Evolutionary conservation across 1,140 invertebrate species (phyloP).

Genomic region (Trigoniulus corallinus): DNA sequence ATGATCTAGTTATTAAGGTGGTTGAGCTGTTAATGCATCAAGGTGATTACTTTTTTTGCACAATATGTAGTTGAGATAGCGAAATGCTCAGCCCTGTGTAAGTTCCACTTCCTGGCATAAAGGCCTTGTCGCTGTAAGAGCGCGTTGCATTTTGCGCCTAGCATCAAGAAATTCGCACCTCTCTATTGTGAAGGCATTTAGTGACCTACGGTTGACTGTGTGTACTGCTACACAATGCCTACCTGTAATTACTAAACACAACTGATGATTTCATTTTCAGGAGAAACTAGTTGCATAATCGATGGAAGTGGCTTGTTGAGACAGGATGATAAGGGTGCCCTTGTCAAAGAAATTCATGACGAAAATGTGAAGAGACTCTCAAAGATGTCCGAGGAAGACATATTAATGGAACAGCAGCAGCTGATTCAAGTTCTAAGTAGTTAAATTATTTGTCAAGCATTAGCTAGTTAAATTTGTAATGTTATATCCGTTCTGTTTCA

Average conservation of each 20-base stretch:
- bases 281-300: slow-evolving; percentile 8
- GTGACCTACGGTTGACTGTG: slow-evolving; percentile 13
- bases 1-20: too few relatives aligned
- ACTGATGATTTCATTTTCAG: slow-evolving; percentile 7
- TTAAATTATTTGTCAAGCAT: too few relatives aligned
- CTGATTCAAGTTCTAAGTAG: slow-evolving; percentile 40
- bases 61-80: too few relatives aligned
- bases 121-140: not conserved
- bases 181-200: slow-evolving; percentile 8
- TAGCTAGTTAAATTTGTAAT: too few relatives aligned
- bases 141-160: not conserved
- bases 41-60: too few relatives aligned
- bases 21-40: too few relatives aligned
- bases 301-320: slow-evolving; percentile 14
- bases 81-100: too few relatives aligned
- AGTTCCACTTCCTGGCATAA: too few relatives aligned
- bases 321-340: slow-evolving; percentile 24
- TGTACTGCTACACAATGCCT: slow-evolving; percentile 9
- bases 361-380: slow-evolving; percentile 50
- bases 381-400: slow-evolving; percentile 54
- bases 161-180: not conserved
- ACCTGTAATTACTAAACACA: slow-evolving; percentile 23
- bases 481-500: too few relatives aligned
- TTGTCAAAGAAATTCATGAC: slow-evolving; percentile 41
- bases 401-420: slow-evolving; percentile 50